Evolutionary conservation across 2,797 vertebrate species (phyloP), one percentile per base, ranked within the genome.

Genomic region (Alectoris magna): DNA sequence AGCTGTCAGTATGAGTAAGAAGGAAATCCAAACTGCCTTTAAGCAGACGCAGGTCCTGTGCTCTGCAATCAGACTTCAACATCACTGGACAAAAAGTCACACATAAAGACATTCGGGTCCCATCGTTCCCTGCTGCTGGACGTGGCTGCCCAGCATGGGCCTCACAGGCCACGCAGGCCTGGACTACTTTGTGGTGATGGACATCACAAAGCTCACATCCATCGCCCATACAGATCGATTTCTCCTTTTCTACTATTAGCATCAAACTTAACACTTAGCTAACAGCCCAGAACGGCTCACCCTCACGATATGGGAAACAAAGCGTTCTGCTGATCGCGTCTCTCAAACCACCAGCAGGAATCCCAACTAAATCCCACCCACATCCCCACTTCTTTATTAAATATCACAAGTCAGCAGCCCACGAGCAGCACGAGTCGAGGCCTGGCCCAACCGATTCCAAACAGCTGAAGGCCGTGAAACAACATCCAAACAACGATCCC

Each of bases 211-310:
- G 16, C 26, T 29, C 62, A 29, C 69, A 36, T 26, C 29, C 39
- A 21, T 2, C 4, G 24, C 11, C 60, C 6, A 39, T 8, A 46
- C 67, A 2, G 9, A 27, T 6, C 3, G 0, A 8, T 7, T 3
- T 14, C 5, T 9, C 6, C 2, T 16, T 5, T 18, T 21, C 16
- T 18, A 39, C 7, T 14, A 24, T 36, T 1, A 18, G 3, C 2
- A 9, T 14, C 7, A 16, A 22, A 39, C 6, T 1, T 3, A 38
- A 23, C 1, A 41, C 23, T 43, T 4, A 13, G 2, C 3, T 2
- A 18, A 27, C 26, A 2, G 23, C 27, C 2, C 1, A 4, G 9
- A 55, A 48, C 6, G 2, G 10, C 34, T 14, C 48, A 2, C 5
- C 36, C 29, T 13, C 62, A 6, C 36, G 27, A 53, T 3, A 29